Conservation (phyloP, 2,888 invertebrate species). For the Bedellia somnulentella region DNA sequence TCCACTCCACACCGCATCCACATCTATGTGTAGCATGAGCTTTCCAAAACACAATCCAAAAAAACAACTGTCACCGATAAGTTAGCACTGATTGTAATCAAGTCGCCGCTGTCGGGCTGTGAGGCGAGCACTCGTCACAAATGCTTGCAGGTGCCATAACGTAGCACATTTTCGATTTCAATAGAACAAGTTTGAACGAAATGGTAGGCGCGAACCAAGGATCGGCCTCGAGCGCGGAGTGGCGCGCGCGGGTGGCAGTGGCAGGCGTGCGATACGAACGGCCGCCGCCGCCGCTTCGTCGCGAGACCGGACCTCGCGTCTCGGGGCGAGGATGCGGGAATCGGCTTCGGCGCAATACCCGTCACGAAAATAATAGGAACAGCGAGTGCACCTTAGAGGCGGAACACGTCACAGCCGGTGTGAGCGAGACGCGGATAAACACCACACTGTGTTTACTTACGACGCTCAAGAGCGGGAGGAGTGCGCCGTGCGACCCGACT, state of each 20-base stretch:
- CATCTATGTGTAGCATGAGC: constrained; percentile 55
- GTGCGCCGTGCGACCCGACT: constrained; percentile 30
- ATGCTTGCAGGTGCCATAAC: constrained; percentile 15
- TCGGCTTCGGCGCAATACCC: constrained; percentile 61
- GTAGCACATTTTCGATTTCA: constrained; percentile 43
- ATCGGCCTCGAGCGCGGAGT: constrained; percentile 53
- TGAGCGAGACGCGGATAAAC: constrained; percentile 61
- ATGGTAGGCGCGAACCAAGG: constrained; percentile 45
- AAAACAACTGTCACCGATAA: constrained; percentile 37
- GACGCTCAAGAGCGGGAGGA: constrained; percentile 48
- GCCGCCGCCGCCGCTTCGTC: constrained; percentile 49
- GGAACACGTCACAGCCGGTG: constrained; percentile 57
- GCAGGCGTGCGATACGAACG: constrained; percentile 38
- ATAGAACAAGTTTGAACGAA: constrained; percentile 22
- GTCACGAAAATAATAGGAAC: constrained; percentile 63
- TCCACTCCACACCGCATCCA: constrained; percentile 48
- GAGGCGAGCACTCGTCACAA: constrained; percentile 22
- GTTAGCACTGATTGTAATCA: constrained; percentile 20
- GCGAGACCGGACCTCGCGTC: constrained; percentile 59
- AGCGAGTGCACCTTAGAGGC: constrained; percentile 60
- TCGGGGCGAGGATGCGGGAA: constrained; percentile 59
- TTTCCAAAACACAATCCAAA: constrained; percentile 42
- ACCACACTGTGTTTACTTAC: constrained; percentile 61
- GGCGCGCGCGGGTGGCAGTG: too few species aligned
- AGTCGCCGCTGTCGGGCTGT: constrained; percentile 24